Conservation (phyloP, 2,797 vertebrate species). For the Remorina albescens region DNA sequence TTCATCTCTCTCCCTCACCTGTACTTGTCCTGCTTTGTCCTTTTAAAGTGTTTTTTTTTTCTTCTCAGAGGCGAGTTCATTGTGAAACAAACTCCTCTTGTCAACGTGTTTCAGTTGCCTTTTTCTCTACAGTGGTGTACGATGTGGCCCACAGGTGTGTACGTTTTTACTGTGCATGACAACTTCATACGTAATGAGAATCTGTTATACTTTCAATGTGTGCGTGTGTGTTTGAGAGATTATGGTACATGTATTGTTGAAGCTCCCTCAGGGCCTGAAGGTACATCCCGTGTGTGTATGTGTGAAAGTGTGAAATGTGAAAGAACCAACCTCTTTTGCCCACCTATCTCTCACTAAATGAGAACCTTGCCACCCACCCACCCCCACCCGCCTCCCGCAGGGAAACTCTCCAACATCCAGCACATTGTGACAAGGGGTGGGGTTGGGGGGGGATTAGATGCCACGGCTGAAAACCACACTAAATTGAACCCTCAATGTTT, state of each 20-base stretch:
- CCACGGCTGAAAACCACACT: conserved; percentile 84
- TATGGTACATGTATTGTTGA: conserved; percentile 31
- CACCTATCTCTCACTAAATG: conserved; percentile 83
- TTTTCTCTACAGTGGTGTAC: conserved; percentile 69
- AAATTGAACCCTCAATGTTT: conserved; percentile 86
- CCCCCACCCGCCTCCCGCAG: conserved; percentile 47
- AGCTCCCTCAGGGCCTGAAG: conserved; percentile 27
- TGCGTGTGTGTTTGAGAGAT: conserved; percentile 23
- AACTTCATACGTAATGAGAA: conserved; percentile 28
- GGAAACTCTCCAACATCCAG: conserved; percentile 79
- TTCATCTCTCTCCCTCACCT: conserved; percentile 54
- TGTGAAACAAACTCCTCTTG: conserved; percentile 78
- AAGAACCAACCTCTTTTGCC: conserved; percentile 77
- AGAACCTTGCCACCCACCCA: conserved; percentile 53
- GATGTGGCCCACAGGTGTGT: conserved; percentile 44
- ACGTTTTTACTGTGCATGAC: conserved; percentile 35
- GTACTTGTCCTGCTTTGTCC: conserved; percentile 57
- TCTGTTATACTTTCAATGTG: conserved; percentile 3
- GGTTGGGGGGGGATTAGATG: conserved; percentile 81
- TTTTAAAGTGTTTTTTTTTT: conserved; percentile 56
- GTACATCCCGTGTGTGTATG: conserved; percentile 22
- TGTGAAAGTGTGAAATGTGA: conserved; percentile 60
- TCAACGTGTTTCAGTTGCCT: conserved; percentile 70
- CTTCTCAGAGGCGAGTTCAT: conserved; percentile 58
- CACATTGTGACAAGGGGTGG: conserved; percentile 50